Evolutionary conservation across 2,888 invertebrate species (phyloP).

Genomic region (Amphipyra tragopoginis): DNA sequence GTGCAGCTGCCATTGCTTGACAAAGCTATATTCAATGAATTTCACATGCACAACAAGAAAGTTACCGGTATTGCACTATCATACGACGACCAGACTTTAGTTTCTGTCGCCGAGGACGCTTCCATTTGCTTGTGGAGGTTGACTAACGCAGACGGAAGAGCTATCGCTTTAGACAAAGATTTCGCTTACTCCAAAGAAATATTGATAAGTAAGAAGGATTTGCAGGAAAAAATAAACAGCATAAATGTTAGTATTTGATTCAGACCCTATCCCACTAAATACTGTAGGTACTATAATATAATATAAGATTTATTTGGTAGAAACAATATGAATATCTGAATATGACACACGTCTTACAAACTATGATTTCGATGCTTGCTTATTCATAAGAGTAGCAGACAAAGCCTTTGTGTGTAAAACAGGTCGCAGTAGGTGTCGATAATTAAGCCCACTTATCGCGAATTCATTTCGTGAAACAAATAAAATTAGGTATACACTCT

Average conservation of each 20-base stretch:
- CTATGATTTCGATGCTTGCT: slow-evolving; percentile 26
- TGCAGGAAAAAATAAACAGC: slow-evolving; percentile 94
- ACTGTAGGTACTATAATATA: too few relatives aligned
- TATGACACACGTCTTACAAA: slow-evolving; percentile 5
- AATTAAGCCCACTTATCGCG: slow-evolving; percentile 26
- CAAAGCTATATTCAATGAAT: slow-evolving; percentile 85
- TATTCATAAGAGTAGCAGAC: slow-evolving; percentile 35
- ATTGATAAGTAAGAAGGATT: slow-evolving; percentile 93
- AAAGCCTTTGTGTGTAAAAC: slow-evolving; percentile 44
- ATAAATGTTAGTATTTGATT: slow-evolving; percentile 78
- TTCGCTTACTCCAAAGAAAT: slow-evolving; percentile 94
- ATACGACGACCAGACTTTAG: slow-evolving; percentile 93
- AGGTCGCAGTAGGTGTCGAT: slow-evolving; percentile 22
- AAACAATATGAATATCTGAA: slow-evolving; percentile 8
- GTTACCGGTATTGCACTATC: slow-evolving; percentile 92
- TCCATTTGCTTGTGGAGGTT: slow-evolving; percentile 96
- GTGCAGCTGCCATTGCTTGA: slow-evolving; percentile 94
- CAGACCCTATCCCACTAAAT: background rate
- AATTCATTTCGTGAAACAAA: slow-evolving; percentile 29
- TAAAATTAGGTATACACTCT: slow-evolving; percentile 6
- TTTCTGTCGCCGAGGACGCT: slow-evolving; percentile 94
- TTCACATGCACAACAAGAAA: slow-evolving; percentile 88
- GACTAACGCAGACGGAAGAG: slow-evolving; percentile 92
- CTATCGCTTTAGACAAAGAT: slow-evolving; percentile 93
- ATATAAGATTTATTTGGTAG: slow-evolving; percentile 1